Percentiles rank a stretch among this genome's conserved stretches.
Evolutionary conservation across 2,888 invertebrate species (phyloP).

Genomic region (Andrena hattorfiana): DNA sequence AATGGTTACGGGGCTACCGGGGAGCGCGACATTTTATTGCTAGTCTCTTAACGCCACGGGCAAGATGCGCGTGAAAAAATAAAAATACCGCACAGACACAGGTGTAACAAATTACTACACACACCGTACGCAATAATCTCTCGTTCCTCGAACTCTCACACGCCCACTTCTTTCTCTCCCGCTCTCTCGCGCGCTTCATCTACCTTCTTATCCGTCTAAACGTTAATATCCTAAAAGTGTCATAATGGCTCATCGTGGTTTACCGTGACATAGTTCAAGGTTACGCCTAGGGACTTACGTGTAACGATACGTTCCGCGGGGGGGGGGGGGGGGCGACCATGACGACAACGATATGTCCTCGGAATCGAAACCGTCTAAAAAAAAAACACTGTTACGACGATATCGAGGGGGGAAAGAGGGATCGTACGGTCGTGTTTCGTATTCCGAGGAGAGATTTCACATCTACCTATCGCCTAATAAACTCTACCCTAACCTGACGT

Average conservation of each 20-base stretch:
- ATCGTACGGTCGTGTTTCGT: conserved; percentile 26
- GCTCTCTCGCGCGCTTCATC: conserved; percentile 17
- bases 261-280: conserved; percentile 64
- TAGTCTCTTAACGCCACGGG: conserved; percentile 46
- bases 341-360: conserved; percentile 60
- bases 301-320: conserved; percentile 66
- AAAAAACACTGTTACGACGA: conserved; percentile 34
- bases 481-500: conserved; percentile 66
- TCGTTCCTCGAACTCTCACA: conserved; percentile 15
- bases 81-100: conserved; percentile 57
- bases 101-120: conserved; percentile 67
- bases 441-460: conserved; percentile 52
- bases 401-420: conserved; percentile 21
- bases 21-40: conserved; percentile 65
- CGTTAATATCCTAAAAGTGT: conserved; percentile 65
- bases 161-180: conserved; percentile 20
- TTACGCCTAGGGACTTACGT: conserved; percentile 62
- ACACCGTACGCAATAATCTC: conserved; percentile 40
- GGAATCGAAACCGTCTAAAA: conserved; percentile 36
- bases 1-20: conserved; percentile 43
- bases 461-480: conserved; percentile 63
- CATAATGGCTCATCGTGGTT: conserved; percentile 70
- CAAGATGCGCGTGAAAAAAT: conserved; percentile 70
- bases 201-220: conserved; percentile 44
- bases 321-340: conserved; percentile 44